phyloP scores from a whole-genome alignment of 1,140 invertebrate species.

The Sminthurinus signatus region DNA sequence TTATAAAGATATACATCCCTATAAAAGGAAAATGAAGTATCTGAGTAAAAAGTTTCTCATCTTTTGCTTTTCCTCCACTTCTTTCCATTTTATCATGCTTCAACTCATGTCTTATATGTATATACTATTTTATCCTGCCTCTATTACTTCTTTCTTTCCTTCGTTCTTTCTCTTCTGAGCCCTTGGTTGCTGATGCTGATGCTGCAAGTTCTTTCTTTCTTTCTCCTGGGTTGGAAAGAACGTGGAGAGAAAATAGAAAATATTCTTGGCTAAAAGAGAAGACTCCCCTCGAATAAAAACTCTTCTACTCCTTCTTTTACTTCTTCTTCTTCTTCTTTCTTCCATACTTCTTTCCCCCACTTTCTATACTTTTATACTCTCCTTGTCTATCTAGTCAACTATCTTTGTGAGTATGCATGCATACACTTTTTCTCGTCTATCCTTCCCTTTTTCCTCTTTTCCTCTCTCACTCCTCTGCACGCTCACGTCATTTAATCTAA shows the following conservation, averaged over 20 bases:
- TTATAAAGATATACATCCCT: too few relatives aligned
- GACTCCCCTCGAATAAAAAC: slow-evolving; percentile 22
- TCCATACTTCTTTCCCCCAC: background rate
- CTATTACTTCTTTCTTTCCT: too few relatives aligned
- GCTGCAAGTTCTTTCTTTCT: too few relatives aligned
- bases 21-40: background rate
- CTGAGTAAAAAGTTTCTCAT: slow-evolving; percentile 23
- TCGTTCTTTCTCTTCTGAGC: too few relatives aligned
- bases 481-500: too few relatives aligned
- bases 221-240: slow-evolving; percentile 1
- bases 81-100: slow-evolving; percentile 14
- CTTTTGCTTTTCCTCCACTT: slow-evolving; percentile 18
- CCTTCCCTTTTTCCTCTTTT: background rate
- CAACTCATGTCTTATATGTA: slow-evolving; percentile 8
- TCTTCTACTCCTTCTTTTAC: background rate
- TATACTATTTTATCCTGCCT: too few relatives aligned
- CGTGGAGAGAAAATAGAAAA: background rate
- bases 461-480: background rate
- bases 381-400: background rate
- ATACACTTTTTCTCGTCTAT: too few relatives aligned
- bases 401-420: too few relatives aligned
- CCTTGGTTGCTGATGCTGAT: too few relatives aligned
- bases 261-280: background rate
- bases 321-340: background rate
- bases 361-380: too few relatives aligned